phyloP scores from a whole-genome alignment of 2,888 invertebrate genomes.

The Onthophagus sagittarius region DNA sequence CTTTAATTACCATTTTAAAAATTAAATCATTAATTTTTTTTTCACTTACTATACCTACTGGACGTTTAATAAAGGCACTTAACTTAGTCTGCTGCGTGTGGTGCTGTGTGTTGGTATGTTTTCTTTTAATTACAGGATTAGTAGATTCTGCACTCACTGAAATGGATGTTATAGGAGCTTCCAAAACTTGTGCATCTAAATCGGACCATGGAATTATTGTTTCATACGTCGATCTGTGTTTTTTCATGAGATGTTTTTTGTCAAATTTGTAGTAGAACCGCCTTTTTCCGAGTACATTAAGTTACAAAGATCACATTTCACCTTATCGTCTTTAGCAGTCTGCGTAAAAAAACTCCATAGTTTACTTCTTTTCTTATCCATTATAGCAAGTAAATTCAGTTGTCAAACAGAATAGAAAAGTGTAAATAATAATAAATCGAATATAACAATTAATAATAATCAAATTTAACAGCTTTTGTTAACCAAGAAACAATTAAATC shows the following conservation, averaged over 20 bases:
- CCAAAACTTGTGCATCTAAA: neutral
- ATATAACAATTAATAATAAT: neutral
- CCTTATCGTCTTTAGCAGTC: neutral
- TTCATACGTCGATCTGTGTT: neutral
- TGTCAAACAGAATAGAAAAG: neutral
- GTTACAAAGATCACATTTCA: neutral
- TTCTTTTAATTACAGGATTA: neutral
- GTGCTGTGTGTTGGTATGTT: neutral
- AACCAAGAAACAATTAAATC: neutral
- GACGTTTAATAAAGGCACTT: neutral
- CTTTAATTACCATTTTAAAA: neutral
- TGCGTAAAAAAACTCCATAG: neutral
- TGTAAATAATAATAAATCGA: neutral
- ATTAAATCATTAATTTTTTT: neutral
- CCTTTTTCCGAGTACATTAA: neutral
- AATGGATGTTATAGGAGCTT: neutral
- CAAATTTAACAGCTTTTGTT: neutral
- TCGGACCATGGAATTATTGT: neutral
- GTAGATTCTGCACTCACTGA: neutral
- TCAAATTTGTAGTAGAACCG: neutral
- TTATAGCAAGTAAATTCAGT: neutral
- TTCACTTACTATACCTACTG: neutral
- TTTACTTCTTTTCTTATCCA: neutral
- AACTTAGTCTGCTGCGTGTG: neutral
- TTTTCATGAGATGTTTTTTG: neutral